Base-by-base conservation (phyloP, 2,113 vertebrate species). In the Lophotis ruficrista region DNA sequence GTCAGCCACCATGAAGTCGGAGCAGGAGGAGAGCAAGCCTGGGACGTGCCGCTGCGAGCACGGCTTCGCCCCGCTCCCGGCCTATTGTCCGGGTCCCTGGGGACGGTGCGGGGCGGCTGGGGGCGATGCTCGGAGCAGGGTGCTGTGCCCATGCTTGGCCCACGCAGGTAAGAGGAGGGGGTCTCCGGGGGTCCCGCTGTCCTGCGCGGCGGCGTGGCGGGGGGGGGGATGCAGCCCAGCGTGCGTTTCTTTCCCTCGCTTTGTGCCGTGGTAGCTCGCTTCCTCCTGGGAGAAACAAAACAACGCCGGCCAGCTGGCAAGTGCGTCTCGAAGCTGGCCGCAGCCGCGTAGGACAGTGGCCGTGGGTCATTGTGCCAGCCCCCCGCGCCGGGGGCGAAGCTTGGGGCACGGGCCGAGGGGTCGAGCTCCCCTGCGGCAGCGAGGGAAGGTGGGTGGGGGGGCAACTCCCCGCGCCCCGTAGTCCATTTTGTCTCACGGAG, bases 1-100 rank as follows among this genome's bases (percentile, higher is more conserved):
- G 16, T 3, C 73, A 41, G 37, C 80, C 92, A 45, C 83, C 80
- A 98, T 98, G 97, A 97, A 97, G 97, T 97, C 98, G 31, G 98
- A 98, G 93, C 95, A 96, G 83, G 98, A 99, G 93, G 94, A 98
- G 90, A 93, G 90, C 92, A 96, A 97, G 83, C 95, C 97, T 28
- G 98, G 98, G 99, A 97, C 94, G 98, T 96, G 94, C 41, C 47
- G 66, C 91, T 53, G 65, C 66, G 53, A 25, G 45, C 79, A 1
- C 5, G 45, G 73, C 77, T 58, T 30, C 3, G 53, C 90, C 57
- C 25, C 50, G n/a, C 62, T 28, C 47, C 56, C 88, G 86, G 61
- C 85, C 71, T 83, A 65, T 91, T 87, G 88, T 88, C 54, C 57
- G 30, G 6, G 24, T 7, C 25, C 73, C 6, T 3, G 62, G 77